phyloP scores from a whole-genome alignment of 2,113 vertebrate species.

The Heliornis fulica region DNA sequence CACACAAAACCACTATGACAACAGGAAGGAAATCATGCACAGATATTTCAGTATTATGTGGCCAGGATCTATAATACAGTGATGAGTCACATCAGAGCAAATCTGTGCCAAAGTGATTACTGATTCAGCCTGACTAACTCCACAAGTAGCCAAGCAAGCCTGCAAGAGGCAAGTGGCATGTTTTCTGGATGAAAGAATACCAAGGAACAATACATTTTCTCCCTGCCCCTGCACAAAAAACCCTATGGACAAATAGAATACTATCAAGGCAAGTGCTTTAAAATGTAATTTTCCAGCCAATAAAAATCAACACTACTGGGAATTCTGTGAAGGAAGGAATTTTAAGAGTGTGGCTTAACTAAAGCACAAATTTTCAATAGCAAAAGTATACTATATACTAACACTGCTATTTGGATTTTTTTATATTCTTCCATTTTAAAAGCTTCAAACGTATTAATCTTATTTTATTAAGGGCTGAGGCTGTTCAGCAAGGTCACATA shows the following conservation, averaged over 20 bases:
- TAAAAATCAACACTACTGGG: not conserved
- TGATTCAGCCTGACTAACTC: conserved; percentile 29
- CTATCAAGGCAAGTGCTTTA: conserved; percentile 55
- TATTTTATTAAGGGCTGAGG: conserved; percentile 56
- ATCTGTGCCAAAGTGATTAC: conserved; percentile 10
- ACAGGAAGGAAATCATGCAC: conserved; percentile 75
- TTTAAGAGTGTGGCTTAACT: conserved; percentile 62
- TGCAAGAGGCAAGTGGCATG: conserved; percentile 7
- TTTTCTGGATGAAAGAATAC: not conserved
- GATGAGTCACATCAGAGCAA: conserved; percentile 36
- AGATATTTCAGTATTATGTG: conserved; percentile 62
- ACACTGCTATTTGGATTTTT: conserved; percentile 71
- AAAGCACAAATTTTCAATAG: conserved; percentile 62
- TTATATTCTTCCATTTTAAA: conserved; percentile 42
- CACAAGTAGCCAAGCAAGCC: conserved; percentile 24
- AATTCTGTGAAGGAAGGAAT: conserved; percentile 52
- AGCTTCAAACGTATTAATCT: conserved; percentile 43
- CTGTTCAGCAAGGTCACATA: conserved; percentile 63
- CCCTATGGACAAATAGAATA: conserved; percentile 11
- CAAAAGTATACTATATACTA: conserved; percentile 53
- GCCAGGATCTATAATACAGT: conserved; percentile 70
- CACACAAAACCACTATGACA: conserved; percentile 68
- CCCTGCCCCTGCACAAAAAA: conserved; percentile 40
- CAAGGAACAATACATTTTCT: not conserved
- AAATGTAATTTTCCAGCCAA: conserved; percentile 58